Evolutionary conservation across 2,888 invertebrate genomes (phyloP).

Genomic region (Ctenicera cuprea): DNA sequence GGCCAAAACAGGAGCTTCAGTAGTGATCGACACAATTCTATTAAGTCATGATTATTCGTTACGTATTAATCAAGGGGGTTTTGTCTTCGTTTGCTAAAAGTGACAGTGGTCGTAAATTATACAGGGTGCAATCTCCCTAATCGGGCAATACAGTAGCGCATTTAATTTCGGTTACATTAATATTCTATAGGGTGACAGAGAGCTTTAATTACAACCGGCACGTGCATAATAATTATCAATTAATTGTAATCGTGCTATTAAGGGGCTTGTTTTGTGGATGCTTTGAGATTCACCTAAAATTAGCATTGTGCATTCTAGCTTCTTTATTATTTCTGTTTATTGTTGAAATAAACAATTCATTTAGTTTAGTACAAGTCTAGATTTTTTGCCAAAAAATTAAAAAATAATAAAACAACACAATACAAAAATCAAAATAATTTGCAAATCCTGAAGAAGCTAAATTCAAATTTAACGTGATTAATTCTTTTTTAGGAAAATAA

Average conservation of each 20-base stretch:
- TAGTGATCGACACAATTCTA: conserved; percentile 8
- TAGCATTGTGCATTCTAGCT: too few relatives aligned
- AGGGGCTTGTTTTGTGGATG: neutral
- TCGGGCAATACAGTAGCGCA: conserved; percentile 6
- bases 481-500: too few relatives aligned
- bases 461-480: too few relatives aligned
- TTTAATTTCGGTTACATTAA: conserved; percentile 30
- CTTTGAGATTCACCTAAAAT: too few relatives aligned
- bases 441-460: too few relatives aligned
- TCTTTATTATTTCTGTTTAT: too few relatives aligned
- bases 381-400: too few relatives aligned
- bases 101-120: conserved; percentile 17
- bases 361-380: too few relatives aligned
- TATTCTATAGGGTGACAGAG: conserved; percentile 28
- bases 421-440: too few relatives aligned
- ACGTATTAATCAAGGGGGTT: conserved; percentile 10
- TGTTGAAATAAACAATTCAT: too few relatives aligned
- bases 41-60: conserved; percentile 4
- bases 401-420: too few relatives aligned
- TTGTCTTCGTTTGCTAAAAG: conserved; percentile 7
- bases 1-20: neutral
- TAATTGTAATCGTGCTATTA: conserved; percentile 21
- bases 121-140: conserved; percentile 9
- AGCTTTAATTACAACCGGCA: conserved; percentile 29
- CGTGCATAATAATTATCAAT: conserved; percentile 35